A percentile compares a stretch with the other conserved stretches of the same genome.
Evolutionary conservation across 1,140 invertebrate species (phyloP).

Genomic region (Tetramorium parvispinum): DNA sequence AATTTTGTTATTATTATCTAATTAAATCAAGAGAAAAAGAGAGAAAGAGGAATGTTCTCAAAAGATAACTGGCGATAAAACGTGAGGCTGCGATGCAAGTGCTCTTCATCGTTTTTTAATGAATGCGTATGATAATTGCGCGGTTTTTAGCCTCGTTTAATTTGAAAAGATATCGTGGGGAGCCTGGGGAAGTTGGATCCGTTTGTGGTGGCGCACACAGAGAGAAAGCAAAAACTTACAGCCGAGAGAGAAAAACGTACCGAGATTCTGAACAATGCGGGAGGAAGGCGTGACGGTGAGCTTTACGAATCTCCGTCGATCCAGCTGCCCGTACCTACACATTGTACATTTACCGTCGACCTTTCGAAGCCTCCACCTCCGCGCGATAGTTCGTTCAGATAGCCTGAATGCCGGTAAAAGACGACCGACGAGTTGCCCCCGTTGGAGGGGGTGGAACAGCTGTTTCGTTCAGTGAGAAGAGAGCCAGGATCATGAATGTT

Average conservation of each 20-base stretch:
- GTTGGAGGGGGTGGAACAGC: slow-evolving; percentile 71
- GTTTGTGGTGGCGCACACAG: background rate
- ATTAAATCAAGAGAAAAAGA: background rate
- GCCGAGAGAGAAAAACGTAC: too few relatives aligned
- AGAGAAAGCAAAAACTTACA: slow-evolving; percentile 38
- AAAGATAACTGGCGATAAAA: background rate
- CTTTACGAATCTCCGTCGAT: slow-evolving; percentile 65
- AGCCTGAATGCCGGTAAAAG: slow-evolving; percentile 67
- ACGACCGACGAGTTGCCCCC: slow-evolving; percentile 62
- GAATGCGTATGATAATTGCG: background rate
- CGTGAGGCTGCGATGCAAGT: background rate
- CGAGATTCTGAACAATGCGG: slow-evolving; percentile 64
- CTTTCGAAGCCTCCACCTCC: slow-evolving; percentile 70
- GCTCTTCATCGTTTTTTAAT: background rate
- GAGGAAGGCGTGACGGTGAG: slow-evolving; percentile 70
- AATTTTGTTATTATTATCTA: background rate
- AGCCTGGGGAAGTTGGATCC: background rate
- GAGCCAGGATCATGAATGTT: slow-evolving; percentile 36
- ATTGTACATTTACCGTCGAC: slow-evolving; percentile 55
- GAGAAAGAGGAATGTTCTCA: background rate
- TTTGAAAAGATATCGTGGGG: background rate
- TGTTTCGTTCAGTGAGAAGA: slow-evolving; percentile 65
- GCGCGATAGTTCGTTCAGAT: slow-evolving; percentile 72
- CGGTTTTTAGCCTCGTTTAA: slow-evolving; percentile 12
- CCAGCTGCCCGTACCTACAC: slow-evolving; percentile 71